These are phyloP conservation scores for Lapara coniferarum DNA, from an alignment of 2,888 invertebrate genomes.

Conservation along the genomic window DNA sequence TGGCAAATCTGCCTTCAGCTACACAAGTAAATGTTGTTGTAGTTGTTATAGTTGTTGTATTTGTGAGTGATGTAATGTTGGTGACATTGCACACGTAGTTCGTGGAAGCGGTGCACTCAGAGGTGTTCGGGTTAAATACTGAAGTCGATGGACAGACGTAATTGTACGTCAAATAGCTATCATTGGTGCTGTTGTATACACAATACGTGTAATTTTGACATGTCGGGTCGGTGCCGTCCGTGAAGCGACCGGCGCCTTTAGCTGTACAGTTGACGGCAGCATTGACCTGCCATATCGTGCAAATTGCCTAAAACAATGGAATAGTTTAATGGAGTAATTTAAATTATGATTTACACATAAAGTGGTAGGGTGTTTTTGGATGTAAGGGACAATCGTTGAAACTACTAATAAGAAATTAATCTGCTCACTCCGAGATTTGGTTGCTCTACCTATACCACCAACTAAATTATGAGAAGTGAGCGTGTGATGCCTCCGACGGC, in stretches of 20 bases:
- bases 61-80: constrained; percentile 1
- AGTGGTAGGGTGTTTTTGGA: too few species aligned
- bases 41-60: constrained; percentile 27
- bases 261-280: constrained; percentile 62
- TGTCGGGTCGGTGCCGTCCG: constrained; percentile 64
- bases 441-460: too few species aligned
- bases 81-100: constrained; percentile 62
- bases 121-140: constrained; percentile 62
- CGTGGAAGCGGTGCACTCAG: constrained; percentile 58
- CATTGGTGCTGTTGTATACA: constrained; percentile 48
- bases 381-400: too few species aligned
- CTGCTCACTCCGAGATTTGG: too few species aligned
- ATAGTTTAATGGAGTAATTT: too few species aligned
- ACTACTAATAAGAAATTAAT: too few species aligned
- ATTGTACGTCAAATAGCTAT: constrained; percentile 56
- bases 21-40: constrained; percentile 57
- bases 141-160: constrained; percentile 73
- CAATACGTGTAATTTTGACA: constrained; percentile 74
- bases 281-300: constrained; percentile 48
- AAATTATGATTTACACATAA: too few species aligned
- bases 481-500: too few species aligned
- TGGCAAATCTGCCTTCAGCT: constrained; percentile 66
- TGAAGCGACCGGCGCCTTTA: constrained; percentile 61
- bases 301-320: constrained; percentile 41
- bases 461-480: too few species aligned